phyloP scores from a whole-genome alignment of 92 coral and sea anemone species.

The Porites divaricata region DNA sequence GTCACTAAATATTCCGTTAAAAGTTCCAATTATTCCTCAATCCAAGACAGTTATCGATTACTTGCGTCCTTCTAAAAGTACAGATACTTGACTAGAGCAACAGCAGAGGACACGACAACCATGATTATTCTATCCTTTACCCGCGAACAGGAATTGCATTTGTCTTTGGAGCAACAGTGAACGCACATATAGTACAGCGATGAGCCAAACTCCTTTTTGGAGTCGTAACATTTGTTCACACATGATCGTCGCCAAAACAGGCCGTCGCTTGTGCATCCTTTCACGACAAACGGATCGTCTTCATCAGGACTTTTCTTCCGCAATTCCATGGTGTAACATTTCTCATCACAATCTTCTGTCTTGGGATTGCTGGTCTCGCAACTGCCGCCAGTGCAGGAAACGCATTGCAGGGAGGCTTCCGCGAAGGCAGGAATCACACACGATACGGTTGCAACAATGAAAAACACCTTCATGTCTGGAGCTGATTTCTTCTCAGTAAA shows the following conservation, averaged over 20 bases:
- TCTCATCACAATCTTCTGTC: neutral
- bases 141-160: neutral
- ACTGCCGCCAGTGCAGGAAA: neutral
- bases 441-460: neutral
- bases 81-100: neutral
- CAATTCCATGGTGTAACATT: neutral
- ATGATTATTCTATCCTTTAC: constrained; percentile 5
- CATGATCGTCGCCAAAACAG: constrained; percentile 11
- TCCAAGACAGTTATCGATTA: neutral
- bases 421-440: neutral
- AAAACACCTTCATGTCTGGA: neutral
- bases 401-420: constrained; percentile 10
- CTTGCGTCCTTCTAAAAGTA: neutral
- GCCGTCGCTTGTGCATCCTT: constrained; percentile 11
- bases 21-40: too few species aligned
- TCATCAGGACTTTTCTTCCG: constrained; percentile 14
- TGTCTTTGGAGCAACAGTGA: constrained; percentile 18
- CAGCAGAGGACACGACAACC: neutral
- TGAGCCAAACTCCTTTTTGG: constrained; percentile 4
- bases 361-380: neutral
- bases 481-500: neutral
- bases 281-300: neutral
- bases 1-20: too few species aligned
- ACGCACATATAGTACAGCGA: constrained; percentile 1
- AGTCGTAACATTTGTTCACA: constrained; percentile 12